phyloP scores from a whole-genome alignment of 1,140 invertebrate genomes.

The Carposina sasakii region DNA sequence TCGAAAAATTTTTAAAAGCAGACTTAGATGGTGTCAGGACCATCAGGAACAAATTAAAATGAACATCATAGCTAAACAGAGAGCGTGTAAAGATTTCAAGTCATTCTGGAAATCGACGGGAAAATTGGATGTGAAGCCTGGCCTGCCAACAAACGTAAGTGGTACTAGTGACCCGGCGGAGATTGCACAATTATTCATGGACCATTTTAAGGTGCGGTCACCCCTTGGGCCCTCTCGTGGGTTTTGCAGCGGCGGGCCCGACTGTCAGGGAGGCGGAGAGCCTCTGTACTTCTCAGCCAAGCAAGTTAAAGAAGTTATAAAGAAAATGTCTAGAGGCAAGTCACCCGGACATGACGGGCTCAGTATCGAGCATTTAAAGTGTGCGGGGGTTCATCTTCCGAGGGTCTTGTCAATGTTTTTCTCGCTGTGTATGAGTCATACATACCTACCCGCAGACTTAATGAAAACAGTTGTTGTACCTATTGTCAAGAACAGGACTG shows the following conservation, averaged over 20 bases:
- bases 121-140: background rate
- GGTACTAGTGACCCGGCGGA: background rate
- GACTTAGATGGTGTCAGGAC: no score
- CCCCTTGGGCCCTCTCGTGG: background rate
- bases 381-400: background rate
- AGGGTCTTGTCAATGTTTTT: constrained; percentile 3
- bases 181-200: background rate
- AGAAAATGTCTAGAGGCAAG: background rate
- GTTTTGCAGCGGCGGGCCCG: background rate
- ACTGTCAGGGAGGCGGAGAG: no score
- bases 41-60: constrained; percentile 7
- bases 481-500: background rate
- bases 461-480: no score
- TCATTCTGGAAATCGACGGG: background rate
- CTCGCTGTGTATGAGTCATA: background rate
- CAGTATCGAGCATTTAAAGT: constrained; percentile 4
- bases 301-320: background rate
- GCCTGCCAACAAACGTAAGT: background rate
- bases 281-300: background rate
- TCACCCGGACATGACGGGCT: constrained; percentile 5
- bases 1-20: background rate
- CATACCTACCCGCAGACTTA: background rate
- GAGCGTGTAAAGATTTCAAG: background rate
- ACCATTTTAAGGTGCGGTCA: constrained; percentile 2
- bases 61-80: background rate